A percentile compares a stretch with the other conserved stretches of the same genome.
phyloP scores from a whole-genome alignment of 2,888 invertebrate genomes.

The Notocelia uddmanniana region DNA sequence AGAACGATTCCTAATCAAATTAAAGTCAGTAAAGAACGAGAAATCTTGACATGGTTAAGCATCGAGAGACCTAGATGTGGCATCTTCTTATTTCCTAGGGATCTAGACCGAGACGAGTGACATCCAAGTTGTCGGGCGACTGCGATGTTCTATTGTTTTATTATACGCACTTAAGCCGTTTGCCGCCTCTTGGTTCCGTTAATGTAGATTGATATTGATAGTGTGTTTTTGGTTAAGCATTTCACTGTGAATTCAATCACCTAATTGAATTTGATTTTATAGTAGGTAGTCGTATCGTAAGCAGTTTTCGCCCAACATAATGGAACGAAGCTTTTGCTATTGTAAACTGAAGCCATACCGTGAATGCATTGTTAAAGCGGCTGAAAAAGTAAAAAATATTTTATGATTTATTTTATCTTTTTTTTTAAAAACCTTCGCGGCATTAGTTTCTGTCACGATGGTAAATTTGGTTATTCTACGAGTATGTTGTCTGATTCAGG shows the following conservation, averaged over 20 bases:
- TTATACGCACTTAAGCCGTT: constrained; percentile 25
- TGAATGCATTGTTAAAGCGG: no score
- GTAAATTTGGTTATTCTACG: no score
- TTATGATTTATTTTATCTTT: no score
- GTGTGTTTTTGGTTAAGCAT: background rate
- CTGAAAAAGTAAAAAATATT: no score
- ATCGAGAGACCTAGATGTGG: constrained; percentile 42
- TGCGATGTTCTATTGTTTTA: constrained; percentile 32
- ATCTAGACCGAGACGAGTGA: constrained; percentile 46
- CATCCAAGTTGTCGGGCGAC: constrained; percentile 12
- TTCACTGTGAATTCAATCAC: background rate
- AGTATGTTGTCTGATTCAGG: no score
- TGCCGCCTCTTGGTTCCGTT: constrained; percentile 29
- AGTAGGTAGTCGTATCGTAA: no score
- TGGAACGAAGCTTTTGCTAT: no score
- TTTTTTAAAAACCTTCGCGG: no score
- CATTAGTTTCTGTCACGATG: no score
- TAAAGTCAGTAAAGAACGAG: constrained; percentile 16
- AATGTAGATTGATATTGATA: constrained; percentile 6
- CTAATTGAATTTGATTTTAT: background rate
- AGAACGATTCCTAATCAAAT: constrained; percentile 14
- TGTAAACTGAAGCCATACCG: no score
- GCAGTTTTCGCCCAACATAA: no score
- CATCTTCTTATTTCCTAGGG: constrained; percentile 39
- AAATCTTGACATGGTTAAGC: constrained; percentile 41